Base-by-base conservation (phyloP, 1,140 invertebrate genomes). In the Conus ventricosus region DNA sequence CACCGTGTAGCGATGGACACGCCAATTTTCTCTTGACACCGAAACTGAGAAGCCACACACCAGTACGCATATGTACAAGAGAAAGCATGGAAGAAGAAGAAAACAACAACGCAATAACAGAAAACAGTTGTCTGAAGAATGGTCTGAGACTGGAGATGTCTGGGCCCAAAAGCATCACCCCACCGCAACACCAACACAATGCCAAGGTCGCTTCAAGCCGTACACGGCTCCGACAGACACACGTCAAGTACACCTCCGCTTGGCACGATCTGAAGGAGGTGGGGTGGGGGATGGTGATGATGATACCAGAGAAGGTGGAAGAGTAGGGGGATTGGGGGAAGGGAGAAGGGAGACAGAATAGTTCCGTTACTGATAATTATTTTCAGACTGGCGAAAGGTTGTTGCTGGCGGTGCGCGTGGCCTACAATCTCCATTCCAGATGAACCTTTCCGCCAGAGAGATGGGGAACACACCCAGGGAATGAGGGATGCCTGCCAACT, bases 341-440 rank as follows among this genome's bases (percentile, higher is more conserved):
- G 6, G 86, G 76, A 76, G 86, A 75, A 23, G 86, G 76, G 76
- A 53, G 57, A 76, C 8, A 27, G 54, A 76, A 86, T 27, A 20
- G 75, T 81, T 80, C 55, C 15, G 54, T 71, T 76, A 53, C 17
- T 27, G 85, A 78, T 87, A 78, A 78, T 87, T 25, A 78, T 39
- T 76, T 39, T 27, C 85, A 76, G 71, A 80, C 85, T 80, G 54
- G 39, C 55, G 75, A 87, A 85, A 75, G 84, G 84, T 75, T 85
- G 57, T 75, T 75, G 71, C 60, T 75, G 84, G 27, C 63, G 84
- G 63, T 20, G 55, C n/a, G 23, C 51, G 20, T 75, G 67, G 17
- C 23, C 82, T 84, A 55, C 51, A 84, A 57, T 54, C 54, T 84
- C 23, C 39, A 84, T 63, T 84, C 83, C 57, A 84, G 83, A 84